These are phyloP conservation scores for Zhuqinia jingwanae DNA, from an alignment of 2,888 invertebrate species.

Conservation along the genomic window DNA sequence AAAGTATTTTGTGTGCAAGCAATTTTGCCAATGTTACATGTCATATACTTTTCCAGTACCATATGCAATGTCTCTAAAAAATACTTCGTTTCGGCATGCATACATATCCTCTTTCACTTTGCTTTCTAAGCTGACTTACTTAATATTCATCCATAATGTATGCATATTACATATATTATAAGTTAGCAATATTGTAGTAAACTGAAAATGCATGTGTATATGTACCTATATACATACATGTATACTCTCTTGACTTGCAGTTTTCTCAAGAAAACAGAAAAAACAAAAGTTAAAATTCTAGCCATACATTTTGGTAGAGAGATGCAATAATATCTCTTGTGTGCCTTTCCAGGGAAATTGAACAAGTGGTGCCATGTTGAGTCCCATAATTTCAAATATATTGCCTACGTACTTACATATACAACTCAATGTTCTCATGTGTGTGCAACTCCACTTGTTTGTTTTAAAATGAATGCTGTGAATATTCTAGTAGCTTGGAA, in stretches of 20 bases:
- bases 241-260: constrained; percentile 35
- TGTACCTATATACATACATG: too few species aligned
- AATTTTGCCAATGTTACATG: not conserved
- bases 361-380: constrained; percentile 30
- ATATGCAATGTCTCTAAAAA: too few species aligned
- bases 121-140: not conserved
- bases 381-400: not conserved
- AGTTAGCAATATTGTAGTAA: not conserved
- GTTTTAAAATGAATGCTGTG: constrained; percentile 25
- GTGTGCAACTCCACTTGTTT: too few species aligned
- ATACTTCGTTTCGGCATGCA: too few species aligned
- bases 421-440: too few species aligned
- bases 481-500: constrained; percentile 34
- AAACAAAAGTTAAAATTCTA: constrained; percentile 26
- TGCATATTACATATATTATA: not conserved
- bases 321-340: not conserved
- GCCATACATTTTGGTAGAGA: constrained; percentile 6
- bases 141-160: not conserved
- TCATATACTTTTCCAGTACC: not conserved
- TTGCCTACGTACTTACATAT: not conserved
- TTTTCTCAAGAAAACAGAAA: constrained; percentile 6
- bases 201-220: too few species aligned
- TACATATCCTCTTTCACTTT: not conserved
- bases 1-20: not conserved
- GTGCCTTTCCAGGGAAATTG: not conserved